These are phyloP conservation scores for Galendromus occidentalis DNA, from an alignment of 1,140 invertebrate genomes.

Conservation along the genomic window DNA sequence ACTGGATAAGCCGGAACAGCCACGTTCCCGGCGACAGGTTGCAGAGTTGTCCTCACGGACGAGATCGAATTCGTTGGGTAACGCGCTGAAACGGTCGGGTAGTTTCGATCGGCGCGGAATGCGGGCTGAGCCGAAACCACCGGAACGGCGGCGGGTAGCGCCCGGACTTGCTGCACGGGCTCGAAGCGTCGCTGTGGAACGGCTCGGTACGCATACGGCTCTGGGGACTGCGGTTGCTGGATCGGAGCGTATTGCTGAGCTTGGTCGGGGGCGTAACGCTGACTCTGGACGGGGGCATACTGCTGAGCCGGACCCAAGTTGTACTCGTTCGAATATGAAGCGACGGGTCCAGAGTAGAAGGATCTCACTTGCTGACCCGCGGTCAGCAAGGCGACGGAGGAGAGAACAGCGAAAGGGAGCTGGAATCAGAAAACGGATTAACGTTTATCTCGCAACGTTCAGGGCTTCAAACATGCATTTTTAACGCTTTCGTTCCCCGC, in stretches of 20 bases:
- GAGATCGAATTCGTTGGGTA: background rate
- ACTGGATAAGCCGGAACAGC: background rate
- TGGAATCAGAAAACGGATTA: background rate
- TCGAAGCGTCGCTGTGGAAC: background rate
- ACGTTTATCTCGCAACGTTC: no score
- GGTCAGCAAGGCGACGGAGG: background rate
- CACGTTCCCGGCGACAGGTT: background rate
- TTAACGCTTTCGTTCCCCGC: no score
- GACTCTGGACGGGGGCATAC: no score
- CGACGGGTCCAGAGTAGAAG: background rate
- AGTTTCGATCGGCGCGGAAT: background rate
- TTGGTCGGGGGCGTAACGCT: background rate
- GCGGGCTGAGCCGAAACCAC: background rate
- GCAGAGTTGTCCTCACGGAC: background rate
- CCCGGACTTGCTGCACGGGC: background rate
- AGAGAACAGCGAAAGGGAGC: background rate
- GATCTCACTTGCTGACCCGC: constrained; percentile 3
- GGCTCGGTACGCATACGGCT: background rate
- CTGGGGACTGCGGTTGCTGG: background rate
- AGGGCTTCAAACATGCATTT: no score
- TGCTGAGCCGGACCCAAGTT: background rate
- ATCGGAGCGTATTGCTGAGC: background rate
- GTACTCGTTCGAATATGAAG: constrained; percentile 2
- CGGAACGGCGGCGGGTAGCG: background rate
- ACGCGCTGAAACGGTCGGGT: background rate